phyloP scores from a whole-genome alignment of 2,113 vertebrate species.

The Catharus bicknelli region DNA sequence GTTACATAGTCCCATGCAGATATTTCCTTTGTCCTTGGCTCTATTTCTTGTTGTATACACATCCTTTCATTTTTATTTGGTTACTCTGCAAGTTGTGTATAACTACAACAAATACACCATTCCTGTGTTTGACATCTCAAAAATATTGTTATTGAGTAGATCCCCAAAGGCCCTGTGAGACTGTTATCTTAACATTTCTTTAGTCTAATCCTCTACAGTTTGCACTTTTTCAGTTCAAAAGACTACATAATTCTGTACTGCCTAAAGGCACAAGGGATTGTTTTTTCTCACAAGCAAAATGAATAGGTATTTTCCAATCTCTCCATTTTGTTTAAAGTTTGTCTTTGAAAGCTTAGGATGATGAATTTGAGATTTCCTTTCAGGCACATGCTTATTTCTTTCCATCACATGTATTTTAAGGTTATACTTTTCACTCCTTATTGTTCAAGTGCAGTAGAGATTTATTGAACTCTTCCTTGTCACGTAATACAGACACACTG shows the following conservation, averaged over 20 bases:
- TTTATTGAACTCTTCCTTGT: slow-evolving; percentile 26
- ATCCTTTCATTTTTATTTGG: not conserved
- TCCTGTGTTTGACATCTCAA: not conserved
- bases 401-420: slow-evolving; percentile 38
- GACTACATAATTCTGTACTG: slow-evolving; percentile 30
- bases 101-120: slow-evolving; percentile 4
- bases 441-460: slow-evolving; percentile 1
- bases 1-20: not conserved
- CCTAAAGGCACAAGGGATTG: slow-evolving; percentile 47
- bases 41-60: not conserved
- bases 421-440: not conserved
- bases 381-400: not conserved
- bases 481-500: not conserved
- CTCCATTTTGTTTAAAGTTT: slow-evolving; percentile 63
- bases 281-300: slow-evolving; percentile 54
- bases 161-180: not conserved
- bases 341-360: slow-evolving; percentile 43
- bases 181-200: slow-evolving; percentile 53
- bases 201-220: slow-evolving; percentile 34
- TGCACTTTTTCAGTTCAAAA: slow-evolving; percentile 18
- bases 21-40: not conserved
- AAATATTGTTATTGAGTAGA: slow-evolving; percentile 22
- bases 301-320: slow-evolving; percentile 54
- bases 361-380: slow-evolving; percentile 47
- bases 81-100: slow-evolving; percentile 22